Evolutionary conservation across 2,113 vertebrate species (phyloP).

Genomic region (Scalopus aquaticus): DNA sequence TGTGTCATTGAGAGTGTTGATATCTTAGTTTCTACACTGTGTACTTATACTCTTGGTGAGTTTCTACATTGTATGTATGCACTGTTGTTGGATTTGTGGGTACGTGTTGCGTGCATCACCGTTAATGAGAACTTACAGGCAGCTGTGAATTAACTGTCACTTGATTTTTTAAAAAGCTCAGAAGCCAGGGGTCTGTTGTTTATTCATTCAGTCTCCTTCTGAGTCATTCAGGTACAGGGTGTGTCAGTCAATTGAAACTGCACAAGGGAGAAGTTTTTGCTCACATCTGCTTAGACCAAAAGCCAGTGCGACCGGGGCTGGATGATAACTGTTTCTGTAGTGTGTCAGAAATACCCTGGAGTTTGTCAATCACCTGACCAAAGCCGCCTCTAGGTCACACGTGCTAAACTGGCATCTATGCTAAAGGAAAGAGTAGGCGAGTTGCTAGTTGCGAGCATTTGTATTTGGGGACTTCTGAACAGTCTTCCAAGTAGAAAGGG

Average conservation of each 20-base stretch:
- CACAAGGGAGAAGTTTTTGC: conserved; percentile 34
- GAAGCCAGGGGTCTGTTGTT: conserved; percentile 77
- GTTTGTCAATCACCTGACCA: background rate
- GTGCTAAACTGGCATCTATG: background rate
- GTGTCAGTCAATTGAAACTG: conserved; percentile 78
- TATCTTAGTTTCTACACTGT: background rate
- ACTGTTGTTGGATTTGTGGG: background rate
- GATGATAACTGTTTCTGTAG: background rate
- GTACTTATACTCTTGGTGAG: background rate
- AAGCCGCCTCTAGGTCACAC: background rate
- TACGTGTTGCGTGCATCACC: background rate
- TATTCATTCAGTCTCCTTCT: conserved; percentile 75
- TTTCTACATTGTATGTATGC: rapidly evolving
- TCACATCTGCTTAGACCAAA: conserved; percentile 59
- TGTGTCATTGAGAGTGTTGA: background rate
- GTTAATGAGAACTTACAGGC: background rate
- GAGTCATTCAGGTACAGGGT: conserved; percentile 87
- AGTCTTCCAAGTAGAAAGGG: background rate
- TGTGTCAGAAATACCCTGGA: background rate
- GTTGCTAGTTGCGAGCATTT: rapidly evolving
- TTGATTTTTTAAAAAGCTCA: conserved; percentile 66
- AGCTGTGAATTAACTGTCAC: conserved; percentile 81
- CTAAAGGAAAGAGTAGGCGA: background rate
- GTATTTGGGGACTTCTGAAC: background rate
- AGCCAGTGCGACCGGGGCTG: background rate